Conservation (phyloP, 2,888 invertebrate species). For the Andrena minutula region DNA sequence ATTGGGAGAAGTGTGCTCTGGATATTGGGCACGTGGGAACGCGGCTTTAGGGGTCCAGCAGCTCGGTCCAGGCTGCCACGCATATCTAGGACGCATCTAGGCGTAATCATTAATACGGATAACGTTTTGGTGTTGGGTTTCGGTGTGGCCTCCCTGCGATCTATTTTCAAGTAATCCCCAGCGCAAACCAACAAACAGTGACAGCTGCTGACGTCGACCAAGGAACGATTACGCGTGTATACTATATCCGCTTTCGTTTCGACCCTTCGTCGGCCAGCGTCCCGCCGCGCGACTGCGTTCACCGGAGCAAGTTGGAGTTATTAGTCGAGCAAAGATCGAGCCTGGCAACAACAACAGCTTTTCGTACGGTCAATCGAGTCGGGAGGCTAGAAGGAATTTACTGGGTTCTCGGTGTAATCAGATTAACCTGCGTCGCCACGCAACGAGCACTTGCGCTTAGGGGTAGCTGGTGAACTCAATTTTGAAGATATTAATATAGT, state of each 20-base stretch:
- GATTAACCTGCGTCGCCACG: conserved; percentile 37
- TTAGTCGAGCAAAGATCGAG: conserved; percentile 3
- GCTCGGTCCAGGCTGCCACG: conserved; percentile 47
- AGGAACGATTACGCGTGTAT: conserved; percentile 57
- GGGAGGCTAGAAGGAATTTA: conserved; percentile 15
- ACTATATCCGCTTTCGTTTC: conserved; percentile 67
- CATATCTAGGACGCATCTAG: conserved; percentile 50
- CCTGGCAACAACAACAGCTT: background rate
- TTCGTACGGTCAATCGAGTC: conserved; percentile 26
- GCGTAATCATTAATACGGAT: conserved; percentile 81
- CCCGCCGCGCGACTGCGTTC: conserved; percentile 39
- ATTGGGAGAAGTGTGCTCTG: no score
- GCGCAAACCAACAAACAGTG: conserved; percentile 83
- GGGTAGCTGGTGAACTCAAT: no score
- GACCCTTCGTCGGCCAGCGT: conserved; percentile 37
- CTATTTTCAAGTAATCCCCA: conserved; percentile 83
- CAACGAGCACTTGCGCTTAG: conserved; percentile 12
- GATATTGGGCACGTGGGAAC: conserved; percentile 15
- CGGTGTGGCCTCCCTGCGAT: conserved; percentile 72
- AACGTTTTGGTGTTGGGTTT: conserved; percentile 78
- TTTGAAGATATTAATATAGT: no score
- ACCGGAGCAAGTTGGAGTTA: conserved; percentile 53
- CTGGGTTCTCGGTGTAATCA: conserved; percentile 28
- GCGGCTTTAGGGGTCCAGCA: background rate
- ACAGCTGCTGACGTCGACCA: conserved; percentile 81